phyloP scores from a whole-genome alignment of 2,797 vertebrate genomes.

The Toxotes lorentzi region DNA sequence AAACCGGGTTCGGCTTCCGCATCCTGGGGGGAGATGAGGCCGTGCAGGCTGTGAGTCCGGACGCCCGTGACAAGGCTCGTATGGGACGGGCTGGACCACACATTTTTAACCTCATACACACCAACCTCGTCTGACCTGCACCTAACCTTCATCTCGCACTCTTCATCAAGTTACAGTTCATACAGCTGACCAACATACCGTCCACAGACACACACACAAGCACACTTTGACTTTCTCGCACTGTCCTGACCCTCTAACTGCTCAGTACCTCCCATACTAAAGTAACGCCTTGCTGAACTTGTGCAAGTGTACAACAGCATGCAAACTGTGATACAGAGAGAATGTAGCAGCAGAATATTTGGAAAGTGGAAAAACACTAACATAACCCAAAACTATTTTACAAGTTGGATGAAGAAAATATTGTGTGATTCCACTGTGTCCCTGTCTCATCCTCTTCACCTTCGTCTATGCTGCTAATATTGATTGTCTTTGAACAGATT shows the following conservation, averaged over 20 bases:
- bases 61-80: constrained; percentile 90
- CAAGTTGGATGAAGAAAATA: constrained; percentile 27
- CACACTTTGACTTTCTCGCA: constrained; percentile 36
- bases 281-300: constrained; percentile 67
- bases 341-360: constrained; percentile 40
- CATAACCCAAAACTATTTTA: constrained; percentile 38
- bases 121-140: constrained; percentile 45
- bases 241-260: constrained; percentile 48
- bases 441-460: constrained; percentile 50
- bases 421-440: constrained; percentile 31
- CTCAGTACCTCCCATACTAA: constrained; percentile 75
- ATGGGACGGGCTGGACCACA: constrained; percentile 87
- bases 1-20: constrained; percentile 98
- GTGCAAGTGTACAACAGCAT: constrained; percentile 62
- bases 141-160: constrained; percentile 55
- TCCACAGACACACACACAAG: constrained; percentile 26
- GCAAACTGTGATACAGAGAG: constrained; percentile 38
- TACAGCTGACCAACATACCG: constrained; percentile 16
- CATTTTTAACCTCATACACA: constrained; percentile 67
- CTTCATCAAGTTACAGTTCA: constrained; percentile 15
- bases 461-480: constrained; percentile 76
- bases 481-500: constrained; percentile 88
- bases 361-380: constrained; percentile 36
- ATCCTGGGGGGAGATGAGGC: constrained; percentile 99
- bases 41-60: constrained; percentile 98